Evolutionary conservation across 2,113 vertebrate species (phyloP).

Genomic region (Apteryx mantelli): DNA sequence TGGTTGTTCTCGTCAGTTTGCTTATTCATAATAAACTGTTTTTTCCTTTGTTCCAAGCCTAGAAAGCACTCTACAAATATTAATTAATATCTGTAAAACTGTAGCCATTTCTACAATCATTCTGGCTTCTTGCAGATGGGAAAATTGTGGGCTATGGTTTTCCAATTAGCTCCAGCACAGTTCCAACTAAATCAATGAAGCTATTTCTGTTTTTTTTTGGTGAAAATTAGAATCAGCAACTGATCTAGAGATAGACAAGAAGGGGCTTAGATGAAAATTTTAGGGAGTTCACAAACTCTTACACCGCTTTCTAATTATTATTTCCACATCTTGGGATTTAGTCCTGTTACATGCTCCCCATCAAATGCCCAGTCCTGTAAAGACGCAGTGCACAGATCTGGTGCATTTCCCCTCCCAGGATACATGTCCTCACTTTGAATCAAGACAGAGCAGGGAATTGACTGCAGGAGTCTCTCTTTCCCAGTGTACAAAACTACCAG

Average conservation of each 20-base stretch:
- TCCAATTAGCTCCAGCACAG: neutral
- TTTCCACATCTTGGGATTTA: neutral
- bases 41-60: constrained; percentile 19
- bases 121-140: constrained; percentile 23
- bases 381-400: neutral
- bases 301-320: neutral
- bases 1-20: constrained; percentile 30
- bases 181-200: neutral
- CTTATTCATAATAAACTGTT: constrained; percentile 37
- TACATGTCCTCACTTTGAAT: rapidly evolving
- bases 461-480: neutral
- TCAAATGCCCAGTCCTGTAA: neutral
- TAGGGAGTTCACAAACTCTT: neutral
- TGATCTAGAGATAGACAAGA: neutral
- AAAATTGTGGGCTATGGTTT: neutral
- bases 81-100: constrained; percentile 43
- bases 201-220: constrained; percentile 14
- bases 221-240: neutral
- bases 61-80: constrained; percentile 28
- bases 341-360: rapidly evolving
- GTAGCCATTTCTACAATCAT: neutral
- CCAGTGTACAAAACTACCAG: neutral
- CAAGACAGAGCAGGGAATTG: neutral
- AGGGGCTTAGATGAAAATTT: neutral
- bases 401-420: neutral